A percentile compares a stretch with the other conserved stretches of the same genome.
phyloP scores from a whole-genome alignment of 2,113 vertebrate genomes.

The Thomomys bottae region DNA sequence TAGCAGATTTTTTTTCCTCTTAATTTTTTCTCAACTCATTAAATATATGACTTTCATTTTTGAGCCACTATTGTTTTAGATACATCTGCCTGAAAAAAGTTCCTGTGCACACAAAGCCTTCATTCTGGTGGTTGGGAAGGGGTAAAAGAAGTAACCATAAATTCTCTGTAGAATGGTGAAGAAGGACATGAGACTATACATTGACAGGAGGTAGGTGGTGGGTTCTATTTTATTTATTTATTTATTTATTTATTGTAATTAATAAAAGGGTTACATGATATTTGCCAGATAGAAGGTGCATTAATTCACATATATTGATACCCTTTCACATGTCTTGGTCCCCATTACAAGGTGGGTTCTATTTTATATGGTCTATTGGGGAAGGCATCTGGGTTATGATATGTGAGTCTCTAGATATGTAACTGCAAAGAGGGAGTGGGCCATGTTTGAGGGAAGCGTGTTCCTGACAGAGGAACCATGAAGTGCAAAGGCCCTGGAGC shows the following conservation, averaged over 20 bases:
- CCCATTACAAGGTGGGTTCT: too few relatives aligned
- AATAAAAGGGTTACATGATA: too few relatives aligned
- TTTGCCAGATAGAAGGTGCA: too few relatives aligned
- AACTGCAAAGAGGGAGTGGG: not conserved
- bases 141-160: not conserved
- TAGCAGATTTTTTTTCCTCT: not conserved
- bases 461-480: not conserved
- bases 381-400: not conserved
- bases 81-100: not conserved
- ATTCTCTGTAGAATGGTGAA: not conserved
- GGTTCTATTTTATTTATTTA: not conserved
- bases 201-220: not conserved
- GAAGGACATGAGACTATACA: not conserved
- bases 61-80: not conserved
- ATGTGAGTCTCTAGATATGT: not conserved
- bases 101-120: not conserved
- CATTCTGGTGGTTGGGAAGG: not conserved
- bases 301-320: too few relatives aligned
- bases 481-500: not conserved
- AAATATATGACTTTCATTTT: not conserved
- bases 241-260: too few relatives aligned
- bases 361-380: not conserved
- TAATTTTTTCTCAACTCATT: not conserved
- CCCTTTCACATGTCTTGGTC: too few relatives aligned
- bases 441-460: not conserved